These are phyloP conservation scores for Oxytorus armatus DNA, from an alignment of 2,888 invertebrate species.

Conservation along the genomic window DNA sequence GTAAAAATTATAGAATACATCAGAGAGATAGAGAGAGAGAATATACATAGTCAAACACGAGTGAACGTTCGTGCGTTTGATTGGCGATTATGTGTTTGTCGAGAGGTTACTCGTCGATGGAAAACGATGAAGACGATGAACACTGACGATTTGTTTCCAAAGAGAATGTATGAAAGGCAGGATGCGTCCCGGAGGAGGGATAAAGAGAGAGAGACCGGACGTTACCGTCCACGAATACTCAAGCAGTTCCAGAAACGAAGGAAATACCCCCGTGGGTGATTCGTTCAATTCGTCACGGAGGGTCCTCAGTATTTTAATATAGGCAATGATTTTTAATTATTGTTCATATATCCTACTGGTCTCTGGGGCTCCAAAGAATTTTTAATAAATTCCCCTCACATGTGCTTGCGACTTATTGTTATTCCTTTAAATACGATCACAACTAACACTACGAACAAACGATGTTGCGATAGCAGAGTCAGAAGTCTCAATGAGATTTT, in stretches of 20 bases:
- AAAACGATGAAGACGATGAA: constrained; percentile 41
- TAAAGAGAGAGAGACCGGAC: constrained; percentile 77
- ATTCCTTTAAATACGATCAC: not conserved
- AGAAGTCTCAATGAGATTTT: constrained; percentile 32
- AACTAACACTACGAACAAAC: constrained; percentile 8
- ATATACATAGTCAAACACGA: constrained; percentile 4
- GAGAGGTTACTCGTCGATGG: constrained; percentile 37
- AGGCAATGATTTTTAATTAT: constrained; percentile 14
- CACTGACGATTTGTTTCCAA: constrained; percentile 33
- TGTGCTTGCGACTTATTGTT: not conserved
- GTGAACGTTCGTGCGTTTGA: constrained; percentile 36
- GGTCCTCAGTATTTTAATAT: constrained; percentile 9
- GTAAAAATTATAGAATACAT: not conserved
- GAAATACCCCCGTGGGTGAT: constrained; percentile 75
- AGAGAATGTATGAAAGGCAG: constrained; percentile 77
- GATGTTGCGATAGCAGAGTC: constrained; percentile 23
- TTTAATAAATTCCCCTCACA: constrained; percentile 40
- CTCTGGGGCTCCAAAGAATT: constrained; percentile 36
- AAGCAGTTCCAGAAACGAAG: constrained; percentile 83
- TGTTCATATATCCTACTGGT: constrained; percentile 23
- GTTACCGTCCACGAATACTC: constrained; percentile 78
- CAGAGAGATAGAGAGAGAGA: not conserved
- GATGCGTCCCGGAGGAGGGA: constrained; percentile 71
- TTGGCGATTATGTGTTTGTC: constrained; percentile 43
- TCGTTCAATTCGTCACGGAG: constrained; percentile 19